Base-by-base conservation (phyloP, 2,888 invertebrate species). In the Melanostoma mellinum region DNA sequence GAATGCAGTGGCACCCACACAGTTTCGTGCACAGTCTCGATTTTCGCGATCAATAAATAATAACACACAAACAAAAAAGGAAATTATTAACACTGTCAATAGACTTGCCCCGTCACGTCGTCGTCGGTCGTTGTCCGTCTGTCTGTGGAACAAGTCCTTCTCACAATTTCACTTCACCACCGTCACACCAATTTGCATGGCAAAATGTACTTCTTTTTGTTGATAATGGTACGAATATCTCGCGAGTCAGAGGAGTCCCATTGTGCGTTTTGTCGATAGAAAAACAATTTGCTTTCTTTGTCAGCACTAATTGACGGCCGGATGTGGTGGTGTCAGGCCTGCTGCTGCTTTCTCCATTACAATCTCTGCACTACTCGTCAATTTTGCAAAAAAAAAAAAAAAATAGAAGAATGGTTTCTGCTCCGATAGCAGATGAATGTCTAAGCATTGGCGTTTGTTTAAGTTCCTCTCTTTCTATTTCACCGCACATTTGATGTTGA, bases 301-400 rank as follows among this genome's bases (percentile, higher is more conserved):
- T 78, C 73, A 63, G 68, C 73, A 60, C 74, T 84, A 84, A 84
- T 84, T 84, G 84, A 84, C 79, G 74, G 67, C 84, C 74, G 84
- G 84, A 84, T 79, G 69, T n/a, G 38, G 33, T 75, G 69, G 63
- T 63, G 63, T 61, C 74, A 67, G 79, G 36, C 44, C 32, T 32
- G 6, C 32, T 61, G 36, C 20, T 48, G 65, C 79, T 84, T 79
- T 75, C 79, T 84, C 79, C 84, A 84, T 84, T 79, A 65, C 58
- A 79, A 56, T 63, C 52, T 68, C 44, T 55, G 48, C 36, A 48
- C 48, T 35, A 56, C 9, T 50, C 46, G 53, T 77, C 67, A 63
- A 73, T 55, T 55, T 20, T 55, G 46, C 20, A 55, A 42, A 44
- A 44, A 32, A 63, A 78, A 60, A 55, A 42, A 44, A 44, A 32